Base-by-base conservation (phyloP, 2,113 vertebrate genomes). In the Strigops habroptila region DNA sequence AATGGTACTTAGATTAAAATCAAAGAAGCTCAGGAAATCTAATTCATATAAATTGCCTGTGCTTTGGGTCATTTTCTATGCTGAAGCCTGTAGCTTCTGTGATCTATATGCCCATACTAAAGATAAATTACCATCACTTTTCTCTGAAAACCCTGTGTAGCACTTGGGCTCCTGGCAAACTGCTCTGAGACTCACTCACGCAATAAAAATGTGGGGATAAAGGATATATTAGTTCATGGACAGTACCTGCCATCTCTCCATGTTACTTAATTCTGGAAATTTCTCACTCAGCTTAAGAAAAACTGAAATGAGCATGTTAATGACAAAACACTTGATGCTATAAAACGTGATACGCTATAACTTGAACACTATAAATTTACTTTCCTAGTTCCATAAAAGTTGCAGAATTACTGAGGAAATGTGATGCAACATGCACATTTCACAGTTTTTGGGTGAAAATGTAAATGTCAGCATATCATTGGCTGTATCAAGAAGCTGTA, bases 111-210 rank as follows among this genome's bases (percentile, higher is more conserved):
- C 92, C 85, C 84, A 70, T 92, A 75, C 92, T 93, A 86, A 91
- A 98, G 95, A 96, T 41, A 44, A 95, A 92, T 48, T 83, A 68
- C 76, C 76, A 63, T 33, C 41, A 37, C 88, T 91, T 88, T 85
- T 93, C 88, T 79, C 76, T 53, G 84, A 87, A 57, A 93, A 83
- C 70, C 94, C 88, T 88, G 93, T 64, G 85, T 76, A 76, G 78
- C 90, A 74, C 86, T 44, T 59, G 59, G 92, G 80, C 85, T 67
- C 82, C 91, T 43, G 15, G 30, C 57, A 70, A 95, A 91, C 85
- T 77, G 90, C 3, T 1, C 80, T 48, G 90, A 88, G 71, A 90
- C 52, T 86, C 63, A 90, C 55, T 86, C 63, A 81, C 18, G 46
- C n/a, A 63, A 64, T 5, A 81, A 89, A 80, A 77, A 63, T n/a